Evolutionary conservation across 2,888 invertebrate species (phyloP), one percentile per base, ranked within the genome.

Genomic region (Pasiphila rectangulata): DNA sequence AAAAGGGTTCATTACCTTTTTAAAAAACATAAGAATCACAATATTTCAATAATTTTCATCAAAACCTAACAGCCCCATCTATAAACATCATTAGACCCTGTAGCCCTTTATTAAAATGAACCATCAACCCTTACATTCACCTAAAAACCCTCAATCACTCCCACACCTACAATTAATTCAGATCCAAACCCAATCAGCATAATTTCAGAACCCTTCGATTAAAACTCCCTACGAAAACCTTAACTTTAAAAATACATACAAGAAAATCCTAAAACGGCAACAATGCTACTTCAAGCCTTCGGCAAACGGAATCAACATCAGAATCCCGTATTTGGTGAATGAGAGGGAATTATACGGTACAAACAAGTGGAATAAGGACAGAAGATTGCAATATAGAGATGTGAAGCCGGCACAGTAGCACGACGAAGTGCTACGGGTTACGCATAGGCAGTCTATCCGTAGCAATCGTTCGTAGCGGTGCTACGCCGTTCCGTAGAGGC

Each of bases 231-330:
- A 45, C 48, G 2, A 10, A 34, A 19, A 32, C 19, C 51, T 38
- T 54, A 27, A 45, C 7, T 19, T 23, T 12, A 24, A 65, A 67
- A 69, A 61, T 53, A 60, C 53, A 36, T 12, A 27, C 17, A 27
- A 12, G 25, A 59, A 57, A 61, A 53, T 60, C 50, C 66, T 67
- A 71, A 84, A 81, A 79, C 61, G 71, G 70, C 78, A 79, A 83
- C 83, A 82, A 77, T 79, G 73, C 73, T 64, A 65, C 70, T 71
- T 74, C 68, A 74, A 81, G 79, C 75, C 70, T 75, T 77, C 61
- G 59, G 71, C 78, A 79, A 81, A 82, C 72, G 75, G 61, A 72
- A 67, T 68, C 66, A 64, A 71, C 55, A 54, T 75, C 70, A 68
- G 69, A 72, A 79, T 72, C 67, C 69, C 67, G 70, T 72, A 69